These are phyloP conservation scores for Eustalomyia histrio DNA, from an alignment of 2,888 invertebrate species.

Conservation along the genomic window DNA sequence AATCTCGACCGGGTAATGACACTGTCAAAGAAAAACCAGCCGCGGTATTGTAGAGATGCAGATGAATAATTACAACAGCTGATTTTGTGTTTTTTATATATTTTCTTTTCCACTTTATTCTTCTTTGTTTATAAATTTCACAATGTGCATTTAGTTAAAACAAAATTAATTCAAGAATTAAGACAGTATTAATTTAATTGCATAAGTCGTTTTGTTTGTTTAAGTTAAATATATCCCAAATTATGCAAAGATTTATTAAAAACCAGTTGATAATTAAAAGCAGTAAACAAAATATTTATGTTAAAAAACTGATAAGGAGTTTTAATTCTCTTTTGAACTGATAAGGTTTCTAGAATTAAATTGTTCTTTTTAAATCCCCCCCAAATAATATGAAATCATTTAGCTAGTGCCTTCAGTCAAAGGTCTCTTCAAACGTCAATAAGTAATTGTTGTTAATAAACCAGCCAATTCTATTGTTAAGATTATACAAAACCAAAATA, in stretches of 20 bases:
- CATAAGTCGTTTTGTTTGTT: not conserved
- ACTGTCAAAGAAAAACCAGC: too few species aligned
- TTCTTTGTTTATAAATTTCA: conserved; percentile 32
- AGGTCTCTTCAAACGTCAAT: conserved; percentile 12
- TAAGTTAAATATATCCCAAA: not conserved
- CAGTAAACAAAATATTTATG: not conserved
- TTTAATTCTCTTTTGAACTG: not conserved
- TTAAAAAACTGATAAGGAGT: conserved; percentile 16
- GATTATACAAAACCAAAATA: conserved; percentile 18
- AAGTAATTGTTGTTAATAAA: conserved; percentile 9
- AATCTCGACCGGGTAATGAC: too few species aligned
- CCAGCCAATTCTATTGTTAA: conserved; percentile 13
- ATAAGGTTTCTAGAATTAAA: conserved; percentile 10
- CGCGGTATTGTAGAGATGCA: too few species aligned
- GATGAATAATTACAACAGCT: conserved; percentile 20
- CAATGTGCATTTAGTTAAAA: not conserved
- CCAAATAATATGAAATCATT: not conserved
- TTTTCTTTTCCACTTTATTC: conserved; percentile 12
- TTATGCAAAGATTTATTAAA: not conserved
- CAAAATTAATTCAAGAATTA: not conserved
- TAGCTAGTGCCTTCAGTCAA: not conserved
- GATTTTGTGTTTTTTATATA: conserved; percentile 15
- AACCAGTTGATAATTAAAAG: not conserved
- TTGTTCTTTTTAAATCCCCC: not conserved
- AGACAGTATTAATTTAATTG: not conserved